Conservation (phyloP, 2,797 vertebrate genomes). For the Sciurus carolinensis region DNA sequence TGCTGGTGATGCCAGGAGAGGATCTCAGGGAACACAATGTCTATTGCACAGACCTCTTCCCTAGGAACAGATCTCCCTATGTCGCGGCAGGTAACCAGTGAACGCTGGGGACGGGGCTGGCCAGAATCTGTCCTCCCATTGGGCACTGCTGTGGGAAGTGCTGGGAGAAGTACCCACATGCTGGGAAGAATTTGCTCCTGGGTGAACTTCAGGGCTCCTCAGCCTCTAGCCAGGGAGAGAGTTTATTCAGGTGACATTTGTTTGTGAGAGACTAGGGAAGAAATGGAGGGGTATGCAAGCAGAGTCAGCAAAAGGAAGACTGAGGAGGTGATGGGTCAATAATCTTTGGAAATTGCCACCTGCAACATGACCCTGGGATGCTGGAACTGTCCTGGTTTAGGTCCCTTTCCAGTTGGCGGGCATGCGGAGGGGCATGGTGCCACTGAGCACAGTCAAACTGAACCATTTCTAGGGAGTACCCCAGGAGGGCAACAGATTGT, state of each 20-base stretch:
- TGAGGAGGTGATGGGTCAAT: no score
- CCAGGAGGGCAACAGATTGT: neutral
- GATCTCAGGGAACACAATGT: neutral
- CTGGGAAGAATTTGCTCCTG: rapidly evolving
- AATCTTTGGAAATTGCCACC: neutral
- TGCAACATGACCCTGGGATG: neutral
- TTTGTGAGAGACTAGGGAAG: neutral
- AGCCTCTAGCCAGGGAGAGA: neutral
- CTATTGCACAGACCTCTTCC: neutral
- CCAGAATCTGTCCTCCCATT: neutral
- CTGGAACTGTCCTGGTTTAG: neutral
- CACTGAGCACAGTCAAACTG: neutral
- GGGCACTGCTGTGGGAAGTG: neutral
- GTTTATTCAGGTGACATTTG: no score
- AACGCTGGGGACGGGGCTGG: no score
- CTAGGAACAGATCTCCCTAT: no score
- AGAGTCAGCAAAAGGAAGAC: neutral
- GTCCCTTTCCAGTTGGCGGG: neutral
- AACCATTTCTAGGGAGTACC: neutral
- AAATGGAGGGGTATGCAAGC: neutral
- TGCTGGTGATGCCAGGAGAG: neutral
- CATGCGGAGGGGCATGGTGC: rapidly evolving
- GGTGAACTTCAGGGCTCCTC: neutral
- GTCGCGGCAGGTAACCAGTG: neutral
- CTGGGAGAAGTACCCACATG: neutral